These are phyloP conservation scores for Lontra canadensis DNA, from an alignment of 2,113 vertebrate species.

Conservation along the genomic window DNA sequence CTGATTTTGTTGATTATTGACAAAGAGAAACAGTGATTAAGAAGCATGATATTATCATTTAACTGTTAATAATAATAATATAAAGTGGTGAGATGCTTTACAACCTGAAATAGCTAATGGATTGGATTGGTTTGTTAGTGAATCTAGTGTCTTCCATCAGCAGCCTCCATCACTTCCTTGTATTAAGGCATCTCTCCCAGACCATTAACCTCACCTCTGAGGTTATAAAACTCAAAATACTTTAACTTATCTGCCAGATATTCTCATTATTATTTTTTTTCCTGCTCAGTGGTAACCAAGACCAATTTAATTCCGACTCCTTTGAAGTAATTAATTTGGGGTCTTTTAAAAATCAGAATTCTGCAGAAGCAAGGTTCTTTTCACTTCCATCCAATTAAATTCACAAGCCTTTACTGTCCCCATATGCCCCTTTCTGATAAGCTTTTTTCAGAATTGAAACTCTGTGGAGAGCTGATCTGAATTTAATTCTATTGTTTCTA, in stretches of 20 bases:
- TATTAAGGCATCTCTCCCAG: conserved; percentile 1
- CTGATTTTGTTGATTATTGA: not conserved
- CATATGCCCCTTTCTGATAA: conserved; percentile 77
- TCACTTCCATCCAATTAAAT: conserved; percentile 76
- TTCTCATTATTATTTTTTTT: conserved; percentile 54
- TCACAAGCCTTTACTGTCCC: conserved; percentile 63
- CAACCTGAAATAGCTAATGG: not conserved
- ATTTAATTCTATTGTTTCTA: conserved; percentile 79
- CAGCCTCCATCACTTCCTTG: not conserved
- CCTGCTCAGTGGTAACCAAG: conserved; percentile 57
- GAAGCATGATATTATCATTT: not conserved
- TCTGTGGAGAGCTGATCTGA: conserved; percentile 69
- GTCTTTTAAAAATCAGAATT: conserved; percentile 74
- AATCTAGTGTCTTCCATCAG: not conserved
- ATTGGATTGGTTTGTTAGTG: not conserved
- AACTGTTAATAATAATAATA: not conserved
- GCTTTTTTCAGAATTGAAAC: conserved; percentile 72
- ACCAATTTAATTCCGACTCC: conserved; percentile 60
- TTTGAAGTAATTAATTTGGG: conserved; percentile 77
- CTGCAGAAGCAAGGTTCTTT: conserved; percentile 69
- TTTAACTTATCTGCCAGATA: not conserved
- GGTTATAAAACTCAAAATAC: conserved; percentile 40
- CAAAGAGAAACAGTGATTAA: not conserved
- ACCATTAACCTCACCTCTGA: conserved; percentile 28
- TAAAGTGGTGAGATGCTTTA: not conserved